Evolutionary conservation across 2,888 invertebrate genomes (phyloP).

Genomic region (Hetaerina titia): DNA sequence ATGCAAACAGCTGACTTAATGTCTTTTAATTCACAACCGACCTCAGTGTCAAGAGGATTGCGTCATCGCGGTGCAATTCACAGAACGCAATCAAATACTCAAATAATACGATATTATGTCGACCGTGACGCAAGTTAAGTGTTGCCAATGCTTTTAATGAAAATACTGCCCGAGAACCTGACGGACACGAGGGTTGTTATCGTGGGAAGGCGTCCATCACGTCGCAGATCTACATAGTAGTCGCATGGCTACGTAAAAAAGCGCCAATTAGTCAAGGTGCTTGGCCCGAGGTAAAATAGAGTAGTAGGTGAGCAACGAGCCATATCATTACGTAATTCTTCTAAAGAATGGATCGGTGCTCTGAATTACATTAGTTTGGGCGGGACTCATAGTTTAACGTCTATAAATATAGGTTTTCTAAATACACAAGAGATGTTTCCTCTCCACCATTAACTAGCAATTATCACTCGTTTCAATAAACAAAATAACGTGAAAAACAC

Average conservation of each 20-base stretch:
- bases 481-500: too few species aligned
- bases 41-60: not conserved
- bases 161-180: not conserved
- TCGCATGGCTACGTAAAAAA: not conserved
- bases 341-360: not conserved
- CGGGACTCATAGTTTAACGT: not conserved
- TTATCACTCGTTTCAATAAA: too few species aligned
- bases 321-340: not conserved
- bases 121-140: not conserved
- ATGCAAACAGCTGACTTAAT: not conserved
- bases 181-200: not conserved
- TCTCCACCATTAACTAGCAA: too few species aligned
- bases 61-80: not conserved
- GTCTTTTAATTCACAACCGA: not conserved
- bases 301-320: not conserved
- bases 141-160: not conserved
- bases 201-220: not conserved
- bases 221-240: not conserved
- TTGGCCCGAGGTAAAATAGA: not conserved
- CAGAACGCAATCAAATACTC: not conserved
- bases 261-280: slow-evolving; percentile 26
- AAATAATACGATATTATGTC: not conserved
- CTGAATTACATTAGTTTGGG: not conserved
- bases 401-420: not conserved
- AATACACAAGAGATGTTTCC: too few species aligned